Evolutionary conservation across 1,140 invertebrate genomes (phyloP).

Genomic region (Polyergus mexicanus): DNA sequence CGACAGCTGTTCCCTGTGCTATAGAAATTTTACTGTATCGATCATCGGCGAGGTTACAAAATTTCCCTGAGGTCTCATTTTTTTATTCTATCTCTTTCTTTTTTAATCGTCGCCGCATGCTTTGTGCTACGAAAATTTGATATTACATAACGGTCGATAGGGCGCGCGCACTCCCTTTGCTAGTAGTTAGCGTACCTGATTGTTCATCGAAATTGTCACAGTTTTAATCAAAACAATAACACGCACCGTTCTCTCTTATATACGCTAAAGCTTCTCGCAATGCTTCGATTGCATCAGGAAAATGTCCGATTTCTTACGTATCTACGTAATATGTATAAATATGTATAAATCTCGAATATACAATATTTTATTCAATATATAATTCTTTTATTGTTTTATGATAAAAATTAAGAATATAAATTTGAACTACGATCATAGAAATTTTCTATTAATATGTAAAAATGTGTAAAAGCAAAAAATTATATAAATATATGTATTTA

Average conservation of each 20-base stretch:
- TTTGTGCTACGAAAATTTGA: constrained; percentile 61
- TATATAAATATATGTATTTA: too few relatives aligned
- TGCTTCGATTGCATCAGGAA: not conserved
- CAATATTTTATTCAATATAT: too few relatives aligned
- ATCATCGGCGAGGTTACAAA: constrained; percentile 56
- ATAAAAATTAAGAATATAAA: too few relatives aligned
- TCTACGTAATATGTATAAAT: not conserved
- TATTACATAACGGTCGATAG: constrained; percentile 33
- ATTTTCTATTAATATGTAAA: too few relatives aligned
- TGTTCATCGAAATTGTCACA: constrained; percentile 34
- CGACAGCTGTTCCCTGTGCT: constrained; percentile 56
- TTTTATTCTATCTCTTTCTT: constrained; percentile 31
- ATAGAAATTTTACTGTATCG: constrained; percentile 59
- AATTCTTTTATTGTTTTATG: too few relatives aligned
- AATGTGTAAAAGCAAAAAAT: too few relatives aligned
- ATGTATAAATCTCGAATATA: not conserved
- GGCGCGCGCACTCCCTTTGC: not conserved
- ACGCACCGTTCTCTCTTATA: not conserved
- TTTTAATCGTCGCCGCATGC: constrained; percentile 43
- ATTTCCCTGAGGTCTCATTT: constrained; percentile 52
- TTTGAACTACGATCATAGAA: too few relatives aligned
- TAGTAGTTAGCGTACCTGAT: constrained; percentile 19
- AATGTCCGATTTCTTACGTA: not conserved
- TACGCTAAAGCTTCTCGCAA: not conserved
- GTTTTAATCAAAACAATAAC: constrained; percentile 51